Percentiles rank a stretch among this genome's conserved stretches.
These are phyloP conservation scores for Eustalomyia histrio DNA, from an alignment of 2,888 invertebrate genomes.

Conservation along the genomic window DNA sequence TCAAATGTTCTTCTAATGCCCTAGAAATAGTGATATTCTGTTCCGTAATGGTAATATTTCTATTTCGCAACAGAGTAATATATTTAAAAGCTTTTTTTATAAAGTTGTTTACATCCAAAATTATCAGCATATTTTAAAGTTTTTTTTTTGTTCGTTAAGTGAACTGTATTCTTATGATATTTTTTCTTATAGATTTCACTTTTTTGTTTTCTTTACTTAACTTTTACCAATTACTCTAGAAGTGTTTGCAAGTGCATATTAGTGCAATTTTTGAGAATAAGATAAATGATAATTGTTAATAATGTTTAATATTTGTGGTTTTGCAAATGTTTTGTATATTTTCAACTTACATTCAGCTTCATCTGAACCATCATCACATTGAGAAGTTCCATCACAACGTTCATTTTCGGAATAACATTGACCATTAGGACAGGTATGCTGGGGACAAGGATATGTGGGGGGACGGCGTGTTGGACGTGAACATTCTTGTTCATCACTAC, in stretches of 20 bases:
- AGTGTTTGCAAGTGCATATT: background rate
- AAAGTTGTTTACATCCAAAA: too few relatives aligned
- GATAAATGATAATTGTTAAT: slow-evolving; percentile 13
- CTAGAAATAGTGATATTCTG: too few relatives aligned
- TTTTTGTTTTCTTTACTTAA: background rate
- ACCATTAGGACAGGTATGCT: slow-evolving; percentile 82
- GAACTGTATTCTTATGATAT: too few relatives aligned
- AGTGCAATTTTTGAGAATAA: background rate
- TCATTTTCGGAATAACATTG: slow-evolving; percentile 78
- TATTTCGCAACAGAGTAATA: too few relatives aligned
- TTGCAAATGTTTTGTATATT: slow-evolving; percentile 25
- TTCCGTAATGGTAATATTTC: too few relatives aligned
- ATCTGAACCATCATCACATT: slow-evolving; percentile 83
- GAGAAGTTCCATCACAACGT: slow-evolving; percentile 81
- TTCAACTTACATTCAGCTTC: slow-evolving; percentile 81
- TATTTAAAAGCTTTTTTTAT: too few relatives aligned
- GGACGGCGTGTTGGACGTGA: slow-evolving; percentile 67
- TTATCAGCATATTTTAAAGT: too few relatives aligned
- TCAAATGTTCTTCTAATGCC: too few relatives aligned
- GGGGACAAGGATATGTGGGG: slow-evolving; percentile 74
- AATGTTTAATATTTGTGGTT: slow-evolving; percentile 21
- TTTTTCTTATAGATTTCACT: background rate
- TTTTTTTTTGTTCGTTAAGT: background rate
- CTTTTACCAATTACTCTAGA: background rate
- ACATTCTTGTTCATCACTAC: slow-evolving; percentile 82